Evolutionary conservation across 1,140 invertebrate species (phyloP).

Genomic region (Epicauta chinensis): DNA sequence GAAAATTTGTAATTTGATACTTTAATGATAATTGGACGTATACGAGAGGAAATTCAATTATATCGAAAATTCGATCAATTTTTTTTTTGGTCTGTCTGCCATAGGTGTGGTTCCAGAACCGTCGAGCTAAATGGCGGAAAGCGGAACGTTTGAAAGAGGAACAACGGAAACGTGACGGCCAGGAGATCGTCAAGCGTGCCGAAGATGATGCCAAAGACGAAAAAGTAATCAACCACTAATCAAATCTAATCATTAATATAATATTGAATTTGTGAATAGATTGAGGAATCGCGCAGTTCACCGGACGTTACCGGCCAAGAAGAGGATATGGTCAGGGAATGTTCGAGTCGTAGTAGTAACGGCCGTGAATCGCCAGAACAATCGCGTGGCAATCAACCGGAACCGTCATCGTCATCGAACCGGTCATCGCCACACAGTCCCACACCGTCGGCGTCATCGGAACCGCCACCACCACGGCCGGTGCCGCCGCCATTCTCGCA

Average conservation of each 20-base stretch:
- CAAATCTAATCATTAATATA: no score
- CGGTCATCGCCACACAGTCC: constrained; percentile 36
- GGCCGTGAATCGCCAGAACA: constrained; percentile 34
- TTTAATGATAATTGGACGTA: constrained; percentile 4
- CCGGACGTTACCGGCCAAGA: constrained; percentile 30
- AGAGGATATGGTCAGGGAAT: constrained; percentile 31
- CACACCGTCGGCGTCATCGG: constrained; percentile 33
- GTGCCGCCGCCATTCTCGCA: constrained; percentile 34
- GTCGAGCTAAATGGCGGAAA: constrained; percentile 90
- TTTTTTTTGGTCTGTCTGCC: constrained; percentile 21
- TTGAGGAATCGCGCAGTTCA: constrained; percentile 18
- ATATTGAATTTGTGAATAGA: no score
- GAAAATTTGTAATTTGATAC: constrained; percentile 9
- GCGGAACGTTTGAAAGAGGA: constrained; percentile 86
- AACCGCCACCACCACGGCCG: constrained; percentile 32
- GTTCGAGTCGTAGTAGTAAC: constrained; percentile 34
- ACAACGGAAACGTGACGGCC: constrained; percentile 73
- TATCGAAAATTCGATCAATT: constrained; percentile 3
- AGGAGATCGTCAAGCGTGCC: constrained; percentile 51
- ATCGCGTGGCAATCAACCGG: constrained; percentile 21
- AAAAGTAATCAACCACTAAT: constrained; percentile 31
- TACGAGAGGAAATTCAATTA: neutral
- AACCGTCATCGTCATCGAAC: constrained; percentile 24
- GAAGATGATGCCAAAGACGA: constrained; percentile 45
- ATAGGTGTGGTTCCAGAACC: constrained; percentile 93